phyloP scores from a whole-genome alignment of 2,888 invertebrate species.

The Melinaea menophilus region DNA sequence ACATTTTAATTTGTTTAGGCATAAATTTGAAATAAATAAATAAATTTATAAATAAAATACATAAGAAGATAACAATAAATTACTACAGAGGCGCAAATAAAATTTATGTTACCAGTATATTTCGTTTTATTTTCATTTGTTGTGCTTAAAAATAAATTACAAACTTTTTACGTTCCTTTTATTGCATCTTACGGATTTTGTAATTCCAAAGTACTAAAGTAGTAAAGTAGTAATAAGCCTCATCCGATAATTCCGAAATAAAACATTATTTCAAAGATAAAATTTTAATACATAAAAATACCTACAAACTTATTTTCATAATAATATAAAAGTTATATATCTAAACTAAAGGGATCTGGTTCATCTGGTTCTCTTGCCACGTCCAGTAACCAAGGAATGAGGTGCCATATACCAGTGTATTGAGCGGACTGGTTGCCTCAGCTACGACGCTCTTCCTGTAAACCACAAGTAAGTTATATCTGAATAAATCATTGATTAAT shows the following conservation, averaged over 20 bases:
- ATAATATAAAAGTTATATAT: constrained; percentile 13
- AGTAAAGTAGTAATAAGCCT: background rate
- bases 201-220: background rate
- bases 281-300: background rate
- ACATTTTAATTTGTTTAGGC: no score
- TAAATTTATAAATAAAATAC: no score
- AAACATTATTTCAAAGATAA: background rate
- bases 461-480: constrained; percentile 5
- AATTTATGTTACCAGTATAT: background rate
- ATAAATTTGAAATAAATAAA: no score
- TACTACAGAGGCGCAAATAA: background rate
- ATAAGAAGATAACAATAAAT: no score
- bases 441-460: constrained; percentile 56
- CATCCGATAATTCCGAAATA: background rate
- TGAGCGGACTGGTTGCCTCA: constrained; percentile 57
- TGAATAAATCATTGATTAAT: no score
- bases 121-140: constrained; percentile 1
- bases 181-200: background rate
- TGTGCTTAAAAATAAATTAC: no score
- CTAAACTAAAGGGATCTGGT: constrained; percentile 16
- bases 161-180: no score
- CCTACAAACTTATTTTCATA: background rate
- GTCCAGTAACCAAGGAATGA: constrained; percentile 58
- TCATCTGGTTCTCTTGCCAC: constrained; percentile 47
- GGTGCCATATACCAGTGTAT: constrained; percentile 63